Conservation (phyloP, 2,113 vertebrate genomes). For the Campylorhamphus procurvoides region DNA sequence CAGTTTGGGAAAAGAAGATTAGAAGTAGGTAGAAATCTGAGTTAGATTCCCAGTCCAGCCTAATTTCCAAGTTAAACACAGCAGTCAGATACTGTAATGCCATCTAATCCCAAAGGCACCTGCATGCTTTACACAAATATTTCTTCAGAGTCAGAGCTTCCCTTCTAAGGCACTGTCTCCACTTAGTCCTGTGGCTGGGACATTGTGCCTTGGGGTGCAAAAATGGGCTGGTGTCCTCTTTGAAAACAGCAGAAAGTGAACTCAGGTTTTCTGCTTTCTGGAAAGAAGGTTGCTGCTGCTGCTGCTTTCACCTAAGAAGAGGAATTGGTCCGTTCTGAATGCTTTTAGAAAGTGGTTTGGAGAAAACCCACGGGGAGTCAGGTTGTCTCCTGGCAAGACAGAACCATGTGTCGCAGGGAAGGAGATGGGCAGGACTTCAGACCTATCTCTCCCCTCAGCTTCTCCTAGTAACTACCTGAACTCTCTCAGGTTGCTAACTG, state of each 20-base stretch:
- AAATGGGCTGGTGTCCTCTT: not conserved
- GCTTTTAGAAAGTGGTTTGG: not conserved
- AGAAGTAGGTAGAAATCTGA: not conserved
- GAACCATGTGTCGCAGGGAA: not conserved
- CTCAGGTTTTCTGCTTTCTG: not conserved
- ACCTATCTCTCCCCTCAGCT: not conserved
- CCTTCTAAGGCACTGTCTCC: not conserved
- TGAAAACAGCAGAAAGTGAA: not conserved
- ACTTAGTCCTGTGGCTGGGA: not conserved
- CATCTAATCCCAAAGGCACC: not conserved
- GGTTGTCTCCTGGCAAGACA: not conserved
- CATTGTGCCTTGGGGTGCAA: not conserved
- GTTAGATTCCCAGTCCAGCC: not conserved
- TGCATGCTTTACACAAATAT: not conserved
- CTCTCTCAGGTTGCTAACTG: not conserved
- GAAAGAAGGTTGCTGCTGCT: not conserved
- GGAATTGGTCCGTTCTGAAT: not conserved
- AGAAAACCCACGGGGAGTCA: not conserved
- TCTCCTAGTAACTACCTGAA: not conserved
- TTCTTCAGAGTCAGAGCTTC: not conserved
- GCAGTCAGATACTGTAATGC: not conserved
- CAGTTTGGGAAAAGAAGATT: not conserved
- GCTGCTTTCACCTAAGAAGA: not conserved
- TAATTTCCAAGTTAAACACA: not conserved
- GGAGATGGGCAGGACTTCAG: not conserved